Evolutionary conservation across 2,888 invertebrate species (phyloP), one percentile per base, ranked within the genome.

Genomic region (Pachycephus smyrnensis): DNA sequence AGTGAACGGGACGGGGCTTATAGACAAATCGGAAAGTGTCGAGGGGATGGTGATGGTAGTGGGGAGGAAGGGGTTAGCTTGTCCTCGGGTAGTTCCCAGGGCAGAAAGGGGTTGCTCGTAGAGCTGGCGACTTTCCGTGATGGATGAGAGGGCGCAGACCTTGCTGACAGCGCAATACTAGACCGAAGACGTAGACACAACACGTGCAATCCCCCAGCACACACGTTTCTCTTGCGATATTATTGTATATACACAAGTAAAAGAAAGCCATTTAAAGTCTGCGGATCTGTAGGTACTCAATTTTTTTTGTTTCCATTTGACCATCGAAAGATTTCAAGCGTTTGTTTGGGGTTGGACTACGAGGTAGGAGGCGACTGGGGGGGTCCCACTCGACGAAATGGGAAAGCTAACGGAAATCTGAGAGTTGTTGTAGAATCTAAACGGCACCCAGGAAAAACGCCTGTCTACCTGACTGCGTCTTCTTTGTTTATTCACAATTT

Each of bases 81-180:
- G 36, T 68, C 55, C 32, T 68, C 40, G 40, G 55, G 68, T 33
- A 37, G 35, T 33, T 75, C 55, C n/a, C 55, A 33, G 11, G 40
- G 30, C 31, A 12, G 73, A 15, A 71, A 71, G 71, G 37, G 75
- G 71, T 73, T 73, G 77, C 40, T 76, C 76, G 75, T 15, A 12
- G 31, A 73, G 68, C 12, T 40, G 32, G 80, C 80, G 83, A 83
- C 82, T 84, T 84, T 84, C 80, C 82, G 83, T 89, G 88, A 89
- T 89, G 85, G 87, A 89, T 88, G 88, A 86, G 84, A 78, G 82
- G 83, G 82, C 85, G 81, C 86, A 86, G 86, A 85, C 87, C 83
- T 84, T 75, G 84, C 82, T 85, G 87, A 87, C 87, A 85, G 86
- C 75, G 84, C 86, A 85, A 88, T 88, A 86, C 84, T 75, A 81